Conservation (phyloP, 2,113 vertebrate species). For the Saimiri boliviensis region DNA sequence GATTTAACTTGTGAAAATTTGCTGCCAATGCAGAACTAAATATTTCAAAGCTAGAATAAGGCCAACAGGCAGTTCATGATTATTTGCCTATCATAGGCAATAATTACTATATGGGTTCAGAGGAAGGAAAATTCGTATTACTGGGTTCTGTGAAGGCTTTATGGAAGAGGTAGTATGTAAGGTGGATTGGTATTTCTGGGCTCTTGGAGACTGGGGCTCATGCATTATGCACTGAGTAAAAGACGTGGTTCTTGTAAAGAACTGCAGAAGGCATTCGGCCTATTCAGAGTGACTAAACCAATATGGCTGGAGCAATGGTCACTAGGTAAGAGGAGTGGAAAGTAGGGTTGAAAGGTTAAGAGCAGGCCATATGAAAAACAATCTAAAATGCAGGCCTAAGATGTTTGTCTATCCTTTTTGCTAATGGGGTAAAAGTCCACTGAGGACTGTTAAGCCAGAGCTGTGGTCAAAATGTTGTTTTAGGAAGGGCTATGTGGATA, state of each 20-base stretch:
- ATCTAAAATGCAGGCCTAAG: not conserved
- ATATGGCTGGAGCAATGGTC: not conserved
- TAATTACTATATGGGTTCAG: not conserved
- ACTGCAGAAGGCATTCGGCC: not conserved
- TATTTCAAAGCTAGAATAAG: slow-evolving; percentile 14
- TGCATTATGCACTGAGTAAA: not conserved
- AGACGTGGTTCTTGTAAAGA: not conserved
- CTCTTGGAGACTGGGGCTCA: not conserved
- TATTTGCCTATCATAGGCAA: not conserved
- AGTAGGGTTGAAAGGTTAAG: slow-evolving; percentile 22
- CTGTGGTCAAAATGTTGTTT: not conserved
- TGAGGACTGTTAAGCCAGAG: not conserved
- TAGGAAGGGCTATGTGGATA: not conserved
- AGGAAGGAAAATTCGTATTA: not conserved
- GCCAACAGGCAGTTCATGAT: not conserved
- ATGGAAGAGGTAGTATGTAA: not conserved
- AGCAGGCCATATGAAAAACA: not conserved
- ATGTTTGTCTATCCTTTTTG: not conserved
- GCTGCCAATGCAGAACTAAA: not conserved
- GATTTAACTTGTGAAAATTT: slow-evolving; percentile 4
- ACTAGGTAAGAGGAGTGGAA: not conserved
- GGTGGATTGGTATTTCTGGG: not conserved
- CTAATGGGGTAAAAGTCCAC: not conserved
- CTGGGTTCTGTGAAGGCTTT: not conserved
- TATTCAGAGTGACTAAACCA: not conserved